These are phyloP conservation scores for Paedocypris sp. DNA, from an alignment of 2,113 vertebrate genomes.

Conservation along the genomic window DNA sequence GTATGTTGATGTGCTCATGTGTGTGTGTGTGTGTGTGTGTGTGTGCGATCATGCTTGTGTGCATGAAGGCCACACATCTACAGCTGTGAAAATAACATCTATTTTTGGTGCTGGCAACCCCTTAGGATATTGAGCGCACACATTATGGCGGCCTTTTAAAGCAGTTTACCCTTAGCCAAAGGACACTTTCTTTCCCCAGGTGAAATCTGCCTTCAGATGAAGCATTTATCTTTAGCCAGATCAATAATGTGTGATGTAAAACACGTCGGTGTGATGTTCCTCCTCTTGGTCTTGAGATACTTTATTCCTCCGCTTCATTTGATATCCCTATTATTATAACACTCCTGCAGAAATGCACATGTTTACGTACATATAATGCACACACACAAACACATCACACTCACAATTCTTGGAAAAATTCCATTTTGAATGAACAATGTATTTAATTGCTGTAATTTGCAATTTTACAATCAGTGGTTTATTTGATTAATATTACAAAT, in stretches of 20 bases:
- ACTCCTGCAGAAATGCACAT: no score
- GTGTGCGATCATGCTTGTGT: neutral
- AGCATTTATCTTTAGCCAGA: neutral
- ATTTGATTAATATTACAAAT: no score
- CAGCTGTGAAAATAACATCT: slow-evolving; percentile 6
- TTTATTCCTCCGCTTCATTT: neutral
- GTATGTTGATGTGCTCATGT: neutral
- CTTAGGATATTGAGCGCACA: slow-evolving; percentile 9
- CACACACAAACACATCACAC: neutral
- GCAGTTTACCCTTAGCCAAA: slow-evolving; percentile 15
- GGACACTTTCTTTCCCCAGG: slow-evolving; percentile 4
- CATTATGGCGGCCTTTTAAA: neutral
- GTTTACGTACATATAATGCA: no score
- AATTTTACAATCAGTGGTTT: no score
- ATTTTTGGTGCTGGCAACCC: slow-evolving; percentile 19
- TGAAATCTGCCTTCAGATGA: neutral
- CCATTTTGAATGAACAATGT: no score
- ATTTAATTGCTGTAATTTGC: no score
- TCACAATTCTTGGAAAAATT: no score
- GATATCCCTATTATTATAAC: neutral
- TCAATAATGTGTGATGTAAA: slow-evolving; percentile 7
- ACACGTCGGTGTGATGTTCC: neutral
- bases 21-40: neutral
- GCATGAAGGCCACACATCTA: neutral
- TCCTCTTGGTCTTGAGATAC: neutral